A percentile compares a stretch with the other conserved stretches of the same genome.
Conservation (phyloP, 2,113 vertebrate genomes). For the Chaetodon auriga region DNA sequence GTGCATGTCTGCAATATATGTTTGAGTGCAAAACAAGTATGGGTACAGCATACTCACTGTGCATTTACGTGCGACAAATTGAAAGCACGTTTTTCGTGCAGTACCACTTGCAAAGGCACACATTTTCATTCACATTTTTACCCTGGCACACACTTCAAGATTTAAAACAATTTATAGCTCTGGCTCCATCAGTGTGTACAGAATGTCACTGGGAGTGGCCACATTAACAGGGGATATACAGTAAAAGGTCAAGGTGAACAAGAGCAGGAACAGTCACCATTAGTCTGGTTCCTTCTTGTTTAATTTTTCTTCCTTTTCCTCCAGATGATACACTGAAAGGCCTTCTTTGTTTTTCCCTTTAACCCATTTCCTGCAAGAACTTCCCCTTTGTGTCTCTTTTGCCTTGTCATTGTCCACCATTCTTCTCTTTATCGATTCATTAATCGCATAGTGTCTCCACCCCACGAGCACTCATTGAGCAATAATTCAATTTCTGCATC, state of each 20-base stretch:
- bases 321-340: not conserved
- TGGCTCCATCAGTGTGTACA: constrained; percentile 5
- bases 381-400: constrained; percentile 16
- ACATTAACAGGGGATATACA: constrained; percentile 9
- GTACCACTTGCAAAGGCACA: not conserved
- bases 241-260: constrained; percentile 62
- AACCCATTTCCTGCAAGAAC: constrained; percentile 21
- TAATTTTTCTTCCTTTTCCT: not conserved
- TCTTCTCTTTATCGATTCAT: constrained; percentile 19
- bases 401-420: constrained; percentile 4
- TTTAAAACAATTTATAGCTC: constrained; percentile 52
- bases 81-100: not conserved
- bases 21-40: not conserved
- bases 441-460: not conserved
- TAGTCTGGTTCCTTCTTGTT: not conserved
- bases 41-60: not conserved
- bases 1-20: not conserved
- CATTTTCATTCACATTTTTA: constrained; percentile 23
- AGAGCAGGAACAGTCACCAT: not conserved
- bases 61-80: not conserved
- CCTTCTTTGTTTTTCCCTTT: constrained; percentile 5
- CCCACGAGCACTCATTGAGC: not conserved
- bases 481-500: constrained; percentile 29
- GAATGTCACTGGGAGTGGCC: constrained; percentile 27
- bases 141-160: not conserved